Evolutionary conservation across 1,140 invertebrate genomes (phyloP).

Genomic region (Holotrichia oblita): DNA sequence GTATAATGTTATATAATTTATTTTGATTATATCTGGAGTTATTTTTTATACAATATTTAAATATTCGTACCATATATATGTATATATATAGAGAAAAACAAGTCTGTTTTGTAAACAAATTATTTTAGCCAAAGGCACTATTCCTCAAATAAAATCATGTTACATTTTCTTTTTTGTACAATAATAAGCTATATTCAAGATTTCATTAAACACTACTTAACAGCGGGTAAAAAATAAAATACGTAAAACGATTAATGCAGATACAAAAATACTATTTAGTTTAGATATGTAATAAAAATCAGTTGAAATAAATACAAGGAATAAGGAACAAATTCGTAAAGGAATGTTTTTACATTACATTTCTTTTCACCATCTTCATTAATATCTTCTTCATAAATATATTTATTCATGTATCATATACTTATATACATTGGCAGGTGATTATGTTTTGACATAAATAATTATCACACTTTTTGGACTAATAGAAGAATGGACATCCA

Average conservation of each 20-base stretch:
- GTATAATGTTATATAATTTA: slow-evolving; percentile 19
- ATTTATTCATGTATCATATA: slow-evolving; percentile 28
- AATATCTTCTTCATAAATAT: slow-evolving; percentile 13
- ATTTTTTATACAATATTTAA: slow-evolving; percentile 29
- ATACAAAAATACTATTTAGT: slow-evolving; percentile 37
- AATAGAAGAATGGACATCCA: slow-evolving; percentile 38
- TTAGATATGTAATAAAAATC: no score
- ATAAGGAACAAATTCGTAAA: slow-evolving; percentile 37
- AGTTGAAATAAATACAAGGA: slow-evolving; percentile 34
- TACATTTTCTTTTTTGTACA: slow-evolving; percentile 20
- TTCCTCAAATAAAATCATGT: slow-evolving; percentile 18
- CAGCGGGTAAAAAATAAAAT: slow-evolving; percentile 35
- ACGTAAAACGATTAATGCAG: slow-evolving; percentile 33
- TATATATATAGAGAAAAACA: slow-evolving; percentile 15
- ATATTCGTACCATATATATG: slow-evolving; percentile 11
- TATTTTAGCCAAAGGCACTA: slow-evolving; percentile 35
- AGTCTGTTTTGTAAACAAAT: slow-evolving; percentile 26
- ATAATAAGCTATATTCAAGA: slow-evolving; percentile 1
- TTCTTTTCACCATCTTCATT: slow-evolving; percentile 24
- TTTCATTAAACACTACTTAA: slow-evolving; percentile 28
- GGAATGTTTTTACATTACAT: slow-evolving; percentile 36
- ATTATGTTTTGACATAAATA: slow-evolving; percentile 43
- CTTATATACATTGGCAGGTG: slow-evolving; percentile 42
- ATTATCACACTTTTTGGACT: slow-evolving; percentile 42
- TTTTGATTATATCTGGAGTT: slow-evolving; percentile 31